Conservation (phyloP, 2,797 vertebrate genomes). For the Poeciliopsis infans region DNA sequence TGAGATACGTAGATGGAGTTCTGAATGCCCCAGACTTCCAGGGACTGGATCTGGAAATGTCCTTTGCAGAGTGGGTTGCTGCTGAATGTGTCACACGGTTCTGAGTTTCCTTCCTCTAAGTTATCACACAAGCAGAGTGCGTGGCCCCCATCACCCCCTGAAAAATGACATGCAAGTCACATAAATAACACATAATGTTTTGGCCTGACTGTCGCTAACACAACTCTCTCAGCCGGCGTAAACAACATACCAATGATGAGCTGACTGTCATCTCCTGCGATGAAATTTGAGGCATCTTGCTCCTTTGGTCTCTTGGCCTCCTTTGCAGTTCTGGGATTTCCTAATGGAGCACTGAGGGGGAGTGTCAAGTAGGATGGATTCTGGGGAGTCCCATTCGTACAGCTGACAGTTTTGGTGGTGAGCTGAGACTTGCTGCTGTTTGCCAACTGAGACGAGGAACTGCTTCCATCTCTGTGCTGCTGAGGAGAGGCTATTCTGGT, state of each 20-base stretch:
- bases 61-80: constrained; percentile 85
- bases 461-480: constrained; percentile 26
- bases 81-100: constrained; percentile 86
- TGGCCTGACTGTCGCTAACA: background rate
- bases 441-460: constrained; percentile 49
- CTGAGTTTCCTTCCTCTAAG: constrained; percentile 80
- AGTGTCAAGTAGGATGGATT: constrained; percentile 66
- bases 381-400: constrained; percentile 58
- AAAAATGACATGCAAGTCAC: constrained; percentile 24
- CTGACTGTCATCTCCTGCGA: constrained; percentile 76
- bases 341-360: constrained; percentile 54
- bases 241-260: constrained; percentile 82
- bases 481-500: constrained; percentile 63
- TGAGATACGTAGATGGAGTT: constrained; percentile 67
- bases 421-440: constrained; percentile 27
- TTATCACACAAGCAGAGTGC: constrained; percentile 78
- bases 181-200: background rate
- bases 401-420: constrained; percentile 37
- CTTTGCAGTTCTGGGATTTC: constrained; percentile 46
- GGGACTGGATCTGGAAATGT: constrained; percentile 84
- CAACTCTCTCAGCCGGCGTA: background rate
- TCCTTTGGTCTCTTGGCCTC: constrained; percentile 73
- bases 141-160: constrained; percentile 86
- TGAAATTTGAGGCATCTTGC: constrained; percentile 82
- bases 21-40: constrained; percentile 90